phyloP scores from a whole-genome alignment of 2,888 invertebrate genomes.

The Caenorhabditis japonica region DNA sequence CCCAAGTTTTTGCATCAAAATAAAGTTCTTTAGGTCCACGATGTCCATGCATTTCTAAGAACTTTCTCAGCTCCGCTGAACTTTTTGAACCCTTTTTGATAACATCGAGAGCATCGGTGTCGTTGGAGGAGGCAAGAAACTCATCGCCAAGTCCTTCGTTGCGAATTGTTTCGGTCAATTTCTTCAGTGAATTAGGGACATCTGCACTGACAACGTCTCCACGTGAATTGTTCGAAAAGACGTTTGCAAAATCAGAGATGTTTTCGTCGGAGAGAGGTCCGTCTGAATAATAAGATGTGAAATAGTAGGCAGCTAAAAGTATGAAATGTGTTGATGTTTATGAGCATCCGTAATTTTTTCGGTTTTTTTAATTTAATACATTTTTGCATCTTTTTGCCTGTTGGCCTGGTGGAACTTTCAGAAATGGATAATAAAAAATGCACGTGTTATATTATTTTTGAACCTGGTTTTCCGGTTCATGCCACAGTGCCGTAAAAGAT shows the following conservation, averaged over 20 bases:
- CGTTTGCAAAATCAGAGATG: constrained; percentile 83
- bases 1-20: constrained; percentile 83
- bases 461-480: too few species aligned
- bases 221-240: constrained; percentile 82
- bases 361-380: too few species aligned
- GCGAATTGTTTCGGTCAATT: constrained; percentile 63
- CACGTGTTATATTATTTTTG: too few species aligned
- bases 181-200: constrained; percentile 81
- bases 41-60: constrained; percentile 84
- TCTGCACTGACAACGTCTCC: constrained; percentile 85
- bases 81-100: constrained; percentile 47
- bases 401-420: too few species aligned
- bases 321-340: too few species aligned
- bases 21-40: constrained; percentile 82
- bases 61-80: constrained; percentile 80
- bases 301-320: not conserved
- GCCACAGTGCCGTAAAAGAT: too few species aligned
- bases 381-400: too few species aligned
- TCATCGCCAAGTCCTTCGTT: constrained; percentile 54
- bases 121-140: constrained; percentile 60
- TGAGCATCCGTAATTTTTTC: too few species aligned
- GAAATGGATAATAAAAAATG: too few species aligned
- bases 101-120: constrained; percentile 64
- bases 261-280: constrained; percentile 82
- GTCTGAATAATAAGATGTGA: constrained; percentile 53